Conservation (phyloP, 2,113 vertebrate species). For the Corythaeola cristata region DNA sequence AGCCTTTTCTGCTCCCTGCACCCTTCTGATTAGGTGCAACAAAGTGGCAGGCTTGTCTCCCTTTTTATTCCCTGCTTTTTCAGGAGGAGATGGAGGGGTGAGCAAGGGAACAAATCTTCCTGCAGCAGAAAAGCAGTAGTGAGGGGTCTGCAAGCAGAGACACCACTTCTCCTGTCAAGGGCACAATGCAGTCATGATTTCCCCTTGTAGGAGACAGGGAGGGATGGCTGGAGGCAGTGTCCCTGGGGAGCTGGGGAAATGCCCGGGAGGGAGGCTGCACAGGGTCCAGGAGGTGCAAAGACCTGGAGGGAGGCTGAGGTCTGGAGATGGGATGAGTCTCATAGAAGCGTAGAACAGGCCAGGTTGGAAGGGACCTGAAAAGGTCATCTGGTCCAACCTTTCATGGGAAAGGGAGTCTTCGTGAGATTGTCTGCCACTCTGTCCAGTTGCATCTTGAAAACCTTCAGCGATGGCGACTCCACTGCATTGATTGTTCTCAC, state of each 20-base stretch:
- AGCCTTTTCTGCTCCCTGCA: neutral
- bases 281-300: neutral
- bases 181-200: fast-evolving
- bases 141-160: neutral
- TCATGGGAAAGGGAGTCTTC: neutral
- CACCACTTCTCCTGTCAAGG: neutral
- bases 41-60: neutral
- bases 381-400: neutral
- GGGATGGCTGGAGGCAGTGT: neutral
- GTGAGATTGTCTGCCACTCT: neutral
- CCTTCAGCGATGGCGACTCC: fast-evolving
- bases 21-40: neutral
- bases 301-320: neutral
- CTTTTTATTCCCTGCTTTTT: neutral
- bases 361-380: neutral
- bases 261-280: fast-evolving
- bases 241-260: neutral
- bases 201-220: neutral
- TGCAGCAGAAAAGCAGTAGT: neutral
- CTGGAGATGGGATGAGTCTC: neutral
- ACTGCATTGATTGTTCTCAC: neutral
- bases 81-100: neutral
- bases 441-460: neutral
- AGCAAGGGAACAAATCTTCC: neutral
- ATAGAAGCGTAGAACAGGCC: neutral